These are phyloP conservation scores for Rhysida immarginata DNA, from an alignment of 1,140 invertebrate genomes.

Conservation along the genomic window DNA sequence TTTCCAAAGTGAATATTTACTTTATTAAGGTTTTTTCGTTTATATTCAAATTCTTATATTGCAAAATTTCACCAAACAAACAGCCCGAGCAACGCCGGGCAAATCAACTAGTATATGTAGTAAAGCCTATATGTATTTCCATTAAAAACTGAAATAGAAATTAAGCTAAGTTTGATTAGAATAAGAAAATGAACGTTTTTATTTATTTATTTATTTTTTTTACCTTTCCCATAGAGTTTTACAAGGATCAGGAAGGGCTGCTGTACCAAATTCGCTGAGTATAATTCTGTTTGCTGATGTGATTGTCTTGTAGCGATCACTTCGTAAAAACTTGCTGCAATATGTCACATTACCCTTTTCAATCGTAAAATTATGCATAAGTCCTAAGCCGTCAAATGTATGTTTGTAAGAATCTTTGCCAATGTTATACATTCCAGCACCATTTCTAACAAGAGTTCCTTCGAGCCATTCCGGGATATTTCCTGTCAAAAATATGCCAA, in stretches of 20 bases:
- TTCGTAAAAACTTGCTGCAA: constrained; percentile 26
- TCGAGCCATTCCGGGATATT: constrained; percentile 1
- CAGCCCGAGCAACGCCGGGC: too few species aligned
- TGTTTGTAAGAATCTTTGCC: constrained; percentile 24
- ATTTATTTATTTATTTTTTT: too few species aligned
- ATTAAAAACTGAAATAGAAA: too few species aligned
- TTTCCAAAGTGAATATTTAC: too few species aligned
- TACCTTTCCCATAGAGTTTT: constrained; percentile 28
- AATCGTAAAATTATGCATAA: constrained; percentile 28
- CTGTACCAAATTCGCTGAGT: constrained; percentile 31
- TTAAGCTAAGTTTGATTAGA: too few species aligned
- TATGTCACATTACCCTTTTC: constrained; percentile 24
- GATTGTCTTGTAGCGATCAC: constrained; percentile 30
- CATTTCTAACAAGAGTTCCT: constrained; percentile 18
- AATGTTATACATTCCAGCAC: constrained; percentile 22
- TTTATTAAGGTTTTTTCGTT: too few species aligned
- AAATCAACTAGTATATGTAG: too few species aligned
- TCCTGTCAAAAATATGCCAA: background rate
- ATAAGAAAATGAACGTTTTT: too few species aligned
- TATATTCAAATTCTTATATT: too few species aligned
- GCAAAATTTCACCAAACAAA: too few species aligned
- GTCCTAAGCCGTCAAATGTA: constrained; percentile 32
- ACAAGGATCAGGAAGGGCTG: constrained; percentile 32
- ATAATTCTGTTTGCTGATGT: constrained; percentile 31
- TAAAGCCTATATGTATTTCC: too few species aligned